phyloP scores from a whole-genome alignment of 2,113 vertebrate species.

The Lota lota region DNA sequence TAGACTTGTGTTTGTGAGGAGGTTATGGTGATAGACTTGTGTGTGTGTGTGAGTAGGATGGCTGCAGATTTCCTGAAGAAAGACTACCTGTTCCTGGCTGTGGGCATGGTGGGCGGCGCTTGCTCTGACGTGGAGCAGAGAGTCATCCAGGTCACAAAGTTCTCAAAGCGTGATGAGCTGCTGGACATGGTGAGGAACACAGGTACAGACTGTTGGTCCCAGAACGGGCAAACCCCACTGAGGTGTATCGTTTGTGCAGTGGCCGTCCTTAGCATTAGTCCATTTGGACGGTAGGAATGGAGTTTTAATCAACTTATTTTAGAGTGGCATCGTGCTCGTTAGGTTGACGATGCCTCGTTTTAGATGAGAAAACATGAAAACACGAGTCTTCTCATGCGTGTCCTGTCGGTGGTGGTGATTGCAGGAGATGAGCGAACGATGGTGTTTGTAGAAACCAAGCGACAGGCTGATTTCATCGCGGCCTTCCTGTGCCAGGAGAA shows the following conservation, averaged over 20 bases:
- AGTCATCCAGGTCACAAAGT: conserved; percentile 80
- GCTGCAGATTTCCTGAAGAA: conserved; percentile 83
- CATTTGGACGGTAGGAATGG: neutral
- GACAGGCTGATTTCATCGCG: conserved; percentile 90
- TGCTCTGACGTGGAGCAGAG: conserved; percentile 89
- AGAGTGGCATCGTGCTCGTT: no score
- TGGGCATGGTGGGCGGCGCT: conserved; percentile 88
- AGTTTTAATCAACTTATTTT: no score
- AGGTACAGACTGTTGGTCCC: conserved; percentile 64
- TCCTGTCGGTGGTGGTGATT: neutral
- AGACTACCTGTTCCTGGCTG: conserved; percentile 87
- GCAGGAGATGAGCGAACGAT: conserved; percentile 84
- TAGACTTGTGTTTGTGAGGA: no score
- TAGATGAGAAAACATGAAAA: no score
- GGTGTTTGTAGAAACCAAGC: conserved; percentile 94
- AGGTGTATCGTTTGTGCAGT: no score
- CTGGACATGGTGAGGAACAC: conserved; percentile 79
- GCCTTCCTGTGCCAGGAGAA: conserved; percentile 89
- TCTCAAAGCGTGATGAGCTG: conserved; percentile 84
- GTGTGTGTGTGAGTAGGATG: conserved; percentile 70
- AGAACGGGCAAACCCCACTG: neutral
- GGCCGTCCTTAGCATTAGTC: no score
- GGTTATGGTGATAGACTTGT: no score
- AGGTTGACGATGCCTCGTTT: no score
- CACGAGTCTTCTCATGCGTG: no score